These are phyloP conservation scores for Campopleginae sp. DNA, from an alignment of 2,888 invertebrate species.

Conservation along the genomic window DNA sequence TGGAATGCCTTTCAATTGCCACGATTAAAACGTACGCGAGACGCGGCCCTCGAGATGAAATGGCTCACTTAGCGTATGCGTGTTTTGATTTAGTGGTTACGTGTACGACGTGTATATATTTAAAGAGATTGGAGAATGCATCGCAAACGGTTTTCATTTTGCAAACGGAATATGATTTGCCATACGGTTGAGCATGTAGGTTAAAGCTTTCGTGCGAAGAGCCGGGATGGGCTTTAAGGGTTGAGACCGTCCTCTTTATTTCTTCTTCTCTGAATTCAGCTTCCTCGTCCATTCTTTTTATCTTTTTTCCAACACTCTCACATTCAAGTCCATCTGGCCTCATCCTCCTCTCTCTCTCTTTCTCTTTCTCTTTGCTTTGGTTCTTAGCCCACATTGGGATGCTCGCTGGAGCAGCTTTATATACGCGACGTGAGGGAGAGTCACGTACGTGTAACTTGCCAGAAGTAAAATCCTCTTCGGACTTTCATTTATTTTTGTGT, in stretches of 20 bases:
- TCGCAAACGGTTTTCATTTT: conserved; percentile 76
- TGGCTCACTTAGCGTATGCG: background rate
- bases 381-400: conserved; percentile 48
- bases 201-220: conserved; percentile 70
- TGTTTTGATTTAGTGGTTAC: background rate
- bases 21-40: too few species aligned
- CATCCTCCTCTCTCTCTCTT: conserved; percentile 39
- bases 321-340: conserved; percentile 61
- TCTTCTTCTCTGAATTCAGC: conserved; percentile 50
- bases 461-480: conserved; percentile 59
- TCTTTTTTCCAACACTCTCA: conserved; percentile 40
- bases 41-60: background rate
- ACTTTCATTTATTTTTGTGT: conserved; percentile 44
- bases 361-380: conserved; percentile 39
- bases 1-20: too few species aligned
- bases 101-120: background rate
- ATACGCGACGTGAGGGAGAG: conserved; percentile 46
- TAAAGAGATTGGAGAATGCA: conserved; percentile 66
- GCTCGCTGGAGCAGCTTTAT: conserved; percentile 27
- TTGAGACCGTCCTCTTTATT: conserved; percentile 39
- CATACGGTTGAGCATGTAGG: conserved; percentile 76
- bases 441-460: conserved; percentile 63
- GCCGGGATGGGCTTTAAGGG: conserved; percentile 37
- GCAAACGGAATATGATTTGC: conserved; percentile 79
- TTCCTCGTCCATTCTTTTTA: conserved; percentile 46